These are phyloP conservation scores for Upupa epops DNA, from an alignment of 2,113 vertebrate genomes.

Conservation along the genomic window DNA sequence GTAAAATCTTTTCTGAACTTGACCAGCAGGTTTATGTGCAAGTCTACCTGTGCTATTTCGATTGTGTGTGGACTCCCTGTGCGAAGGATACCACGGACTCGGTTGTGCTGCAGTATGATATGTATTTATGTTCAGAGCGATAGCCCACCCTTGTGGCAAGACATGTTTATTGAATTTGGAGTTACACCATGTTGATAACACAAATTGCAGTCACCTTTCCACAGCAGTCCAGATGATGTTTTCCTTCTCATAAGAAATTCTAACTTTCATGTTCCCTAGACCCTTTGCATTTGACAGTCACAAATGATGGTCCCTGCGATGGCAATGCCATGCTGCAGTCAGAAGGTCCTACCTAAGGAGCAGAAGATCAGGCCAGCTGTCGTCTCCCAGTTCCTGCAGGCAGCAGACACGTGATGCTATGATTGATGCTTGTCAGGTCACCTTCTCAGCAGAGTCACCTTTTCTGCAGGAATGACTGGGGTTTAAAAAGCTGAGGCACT, in stretches of 20 bases:
- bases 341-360: background rate
- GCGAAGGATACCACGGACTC: background rate
- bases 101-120: background rate
- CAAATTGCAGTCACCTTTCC: background rate
- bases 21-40: background rate
- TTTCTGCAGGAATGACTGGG: background rate
- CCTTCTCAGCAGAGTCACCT: background rate
- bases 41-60: background rate
- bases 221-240: background rate
- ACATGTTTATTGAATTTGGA: background rate
- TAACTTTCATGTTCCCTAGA: background rate
- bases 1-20: background rate
- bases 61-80: background rate
- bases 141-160: conserved; percentile 13
- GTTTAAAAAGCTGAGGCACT: background rate
- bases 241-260: background rate
- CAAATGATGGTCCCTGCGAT: background rate
- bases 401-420: background rate
- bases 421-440: background rate
- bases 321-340: background rate
- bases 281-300: background rate
- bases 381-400: background rate
- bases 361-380: background rate
- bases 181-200: background rate
- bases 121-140: background rate